Conservation (phyloP, 92 coral and sea anemone species). For the Bergia sp. region DNA sequence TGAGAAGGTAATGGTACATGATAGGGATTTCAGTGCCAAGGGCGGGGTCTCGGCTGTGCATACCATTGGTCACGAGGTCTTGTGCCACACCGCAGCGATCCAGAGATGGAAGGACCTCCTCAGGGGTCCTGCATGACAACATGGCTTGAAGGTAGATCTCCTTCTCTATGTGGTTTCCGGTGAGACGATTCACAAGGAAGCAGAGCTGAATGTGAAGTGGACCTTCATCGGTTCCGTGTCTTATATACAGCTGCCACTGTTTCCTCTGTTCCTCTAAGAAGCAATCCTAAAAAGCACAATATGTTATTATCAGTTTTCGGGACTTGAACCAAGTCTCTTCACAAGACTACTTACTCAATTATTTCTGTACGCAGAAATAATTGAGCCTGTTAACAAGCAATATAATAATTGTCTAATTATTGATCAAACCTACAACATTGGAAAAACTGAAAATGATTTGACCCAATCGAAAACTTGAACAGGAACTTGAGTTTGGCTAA, state of each 20-base stretch:
- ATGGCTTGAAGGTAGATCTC: constrained; percentile 86
- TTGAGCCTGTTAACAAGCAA: not conserved
- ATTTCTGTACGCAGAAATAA: not conserved
- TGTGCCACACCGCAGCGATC: constrained; percentile 91
- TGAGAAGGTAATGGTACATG: constrained; percentile 89
- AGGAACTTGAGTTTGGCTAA: not conserved
- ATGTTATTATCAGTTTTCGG: not conserved
- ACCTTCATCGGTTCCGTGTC: constrained; percentile 83
- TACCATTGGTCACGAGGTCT: constrained; percentile 78
- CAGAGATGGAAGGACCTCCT: constrained; percentile 79
- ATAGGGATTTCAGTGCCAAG: constrained; percentile 93
- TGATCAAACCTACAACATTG: not conserved
- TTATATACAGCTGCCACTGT: constrained; percentile 74
- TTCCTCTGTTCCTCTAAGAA: constrained; percentile 84
- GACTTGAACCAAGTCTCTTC: too few species aligned
- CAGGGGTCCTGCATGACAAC: constrained; percentile 90
- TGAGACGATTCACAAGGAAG: constrained; percentile 81
- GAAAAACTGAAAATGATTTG: too few species aligned
- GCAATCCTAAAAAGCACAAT: constrained; percentile 65
- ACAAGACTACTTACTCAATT: too few species aligned
- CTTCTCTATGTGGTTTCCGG: constrained; percentile 75
- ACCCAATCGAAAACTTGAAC: not conserved
- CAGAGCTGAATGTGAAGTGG: constrained; percentile 85
- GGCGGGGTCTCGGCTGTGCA: constrained; percentile 80
- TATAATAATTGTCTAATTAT: too few species aligned